Base-by-base conservation (phyloP, 2,113 vertebrate species). In the Coracopsis vasa region DNA sequence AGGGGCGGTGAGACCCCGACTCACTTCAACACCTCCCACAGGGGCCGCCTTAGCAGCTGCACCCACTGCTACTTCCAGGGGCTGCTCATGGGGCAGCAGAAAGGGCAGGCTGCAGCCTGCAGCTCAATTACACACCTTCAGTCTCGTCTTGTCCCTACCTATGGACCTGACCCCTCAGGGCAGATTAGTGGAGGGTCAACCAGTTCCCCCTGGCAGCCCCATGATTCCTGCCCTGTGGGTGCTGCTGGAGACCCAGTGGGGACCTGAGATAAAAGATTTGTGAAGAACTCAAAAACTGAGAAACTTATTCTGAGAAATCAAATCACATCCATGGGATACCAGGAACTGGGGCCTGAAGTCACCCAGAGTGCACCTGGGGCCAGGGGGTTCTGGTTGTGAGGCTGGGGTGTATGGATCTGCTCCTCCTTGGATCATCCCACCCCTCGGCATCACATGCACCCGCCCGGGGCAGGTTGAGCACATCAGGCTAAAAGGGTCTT, bases 1-100 rank as follows among this genome's bases (percentile, higher is more conserved):
- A 29, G 88, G 31, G 70, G 61, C n/a, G 94, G 80, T 24, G 61
- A 88, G 90, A 37, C 51, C 41, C 1, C 1, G 4, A 0, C 50
- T 78, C 19, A 62, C 62, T 79, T 62, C 95, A 50, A 25, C 85
- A 56, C 85, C 92, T 90, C 95, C 94, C 95, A 42, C 90, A 67
- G 80, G n/a, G 12, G 72, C 75, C 39, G 77, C 45, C 80, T 84
- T 31, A 31, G 91, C 95, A 95, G 85, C 92, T 95, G 95, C 93
- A 90, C 28, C 28, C 67, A 54, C 80, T 25, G 62, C 11, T 95
- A 85, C 83, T 18, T 90, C 90, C 82, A 13, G 75, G 82, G 86
- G 6, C 67, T 88, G 88, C 81, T 93, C 67, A 84, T 70, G 66
- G n/a, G 8, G 2, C 60, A 16, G 64, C 47, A 27, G 77, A 77